These are phyloP conservation scores for Vireo altiloquus DNA, from an alignment of 2,113 vertebrate species.

Conservation along the genomic window DNA sequence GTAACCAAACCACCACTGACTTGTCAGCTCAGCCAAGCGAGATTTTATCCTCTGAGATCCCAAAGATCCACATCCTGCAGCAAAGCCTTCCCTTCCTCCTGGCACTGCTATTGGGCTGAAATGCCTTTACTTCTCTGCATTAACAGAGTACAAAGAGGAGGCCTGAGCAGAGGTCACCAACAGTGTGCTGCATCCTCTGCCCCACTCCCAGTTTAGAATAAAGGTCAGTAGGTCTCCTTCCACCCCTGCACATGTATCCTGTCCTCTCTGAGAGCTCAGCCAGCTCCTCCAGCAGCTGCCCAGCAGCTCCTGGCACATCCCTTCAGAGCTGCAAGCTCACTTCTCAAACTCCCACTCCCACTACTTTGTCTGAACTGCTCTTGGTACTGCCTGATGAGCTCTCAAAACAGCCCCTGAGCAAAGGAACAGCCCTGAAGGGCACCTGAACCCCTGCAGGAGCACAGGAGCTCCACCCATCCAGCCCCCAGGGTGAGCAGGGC, in stretches of 20 bases:
- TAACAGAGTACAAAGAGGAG: not conserved
- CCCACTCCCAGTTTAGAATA: not conserved
- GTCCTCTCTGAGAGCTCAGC: not conserved
- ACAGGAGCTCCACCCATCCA: not conserved
- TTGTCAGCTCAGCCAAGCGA: not conserved
- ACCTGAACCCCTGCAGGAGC: not conserved
- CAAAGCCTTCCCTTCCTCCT: slow-evolving; percentile 9
- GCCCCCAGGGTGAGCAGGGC: rapidly evolving
- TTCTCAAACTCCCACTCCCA: not conserved
- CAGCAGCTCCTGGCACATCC: not conserved
- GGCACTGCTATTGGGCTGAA: not conserved
- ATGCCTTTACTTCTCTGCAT: not conserved
- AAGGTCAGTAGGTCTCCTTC: slow-evolving; percentile 39
- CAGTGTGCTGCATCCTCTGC: not conserved
- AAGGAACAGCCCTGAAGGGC: not conserved
- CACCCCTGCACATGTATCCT: not conserved
- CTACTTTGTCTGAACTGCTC: not conserved
- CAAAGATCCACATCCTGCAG: not conserved
- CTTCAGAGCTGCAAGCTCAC: not conserved
- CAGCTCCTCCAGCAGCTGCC: not conserved
- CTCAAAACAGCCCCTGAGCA: not conserved
- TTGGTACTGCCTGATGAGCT: not conserved
- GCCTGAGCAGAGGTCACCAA: not conserved
- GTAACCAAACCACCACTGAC: not conserved
- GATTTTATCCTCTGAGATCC: not conserved